Percentiles rank a stretch among this genome's conserved stretches.
These are phyloP conservation scores for Tetrao urogallus DNA, from an alignment of 2,113 vertebrate species.

Conservation along the genomic window DNA sequence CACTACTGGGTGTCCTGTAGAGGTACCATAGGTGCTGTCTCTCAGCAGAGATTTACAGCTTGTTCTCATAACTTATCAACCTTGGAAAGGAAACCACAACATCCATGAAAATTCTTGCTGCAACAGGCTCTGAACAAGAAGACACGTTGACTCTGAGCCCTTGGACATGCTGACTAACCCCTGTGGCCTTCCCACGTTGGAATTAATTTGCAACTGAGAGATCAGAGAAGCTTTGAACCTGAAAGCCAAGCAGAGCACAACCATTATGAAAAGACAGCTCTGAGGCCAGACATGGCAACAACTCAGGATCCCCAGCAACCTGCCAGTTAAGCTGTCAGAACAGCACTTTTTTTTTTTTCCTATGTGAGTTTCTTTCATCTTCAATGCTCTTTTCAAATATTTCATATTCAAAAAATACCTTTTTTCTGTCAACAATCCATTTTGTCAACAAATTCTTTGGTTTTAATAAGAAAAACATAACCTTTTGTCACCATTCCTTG, in stretches of 20 bases:
- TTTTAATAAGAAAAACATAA: not conserved
- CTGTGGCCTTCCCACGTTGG: not conserved
- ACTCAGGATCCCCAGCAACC: not conserved
- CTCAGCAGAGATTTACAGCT: not conserved
- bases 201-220: not conserved
- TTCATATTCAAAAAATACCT: not conserved
- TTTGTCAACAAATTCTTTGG: not conserved
- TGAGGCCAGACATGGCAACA: not conserved
- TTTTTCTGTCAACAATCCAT: not conserved
- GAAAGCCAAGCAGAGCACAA: not conserved
- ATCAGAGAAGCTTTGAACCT: not conserved
- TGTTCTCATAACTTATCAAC: not conserved
- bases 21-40: not conserved
- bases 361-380: not conserved
- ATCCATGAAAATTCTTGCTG: not conserved
- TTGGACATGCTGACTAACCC: not conserved
- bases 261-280: not conserved
- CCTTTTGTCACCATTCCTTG: not conserved
- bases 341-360: not conserved
- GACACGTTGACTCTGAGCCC: not conserved
- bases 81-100: not conserved
- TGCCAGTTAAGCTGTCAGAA: not conserved
- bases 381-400: not conserved
- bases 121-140: not conserved
- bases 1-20: not conserved